Conservation (phyloP, 37 sponge, comb jelly and placozoan species). For the Halisarca cf. caerulea region DNA sequence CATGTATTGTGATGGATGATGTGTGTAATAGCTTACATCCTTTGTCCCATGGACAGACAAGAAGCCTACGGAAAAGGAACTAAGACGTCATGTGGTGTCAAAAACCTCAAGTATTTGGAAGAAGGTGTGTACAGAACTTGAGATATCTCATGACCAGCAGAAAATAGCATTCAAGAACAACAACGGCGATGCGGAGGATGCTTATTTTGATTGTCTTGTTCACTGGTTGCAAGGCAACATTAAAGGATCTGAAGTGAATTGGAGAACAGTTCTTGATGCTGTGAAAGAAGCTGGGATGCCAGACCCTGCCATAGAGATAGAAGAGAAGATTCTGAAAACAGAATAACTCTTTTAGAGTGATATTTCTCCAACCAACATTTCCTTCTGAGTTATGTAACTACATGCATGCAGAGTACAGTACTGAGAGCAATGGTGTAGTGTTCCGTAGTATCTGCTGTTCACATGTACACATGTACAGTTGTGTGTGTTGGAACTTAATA, state of each 20-base stretch:
- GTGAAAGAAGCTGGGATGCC: neutral
- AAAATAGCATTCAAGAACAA: neutral
- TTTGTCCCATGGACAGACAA: neutral
- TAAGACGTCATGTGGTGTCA: neutral
- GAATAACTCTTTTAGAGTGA: no score
- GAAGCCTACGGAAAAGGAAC: slow-evolving; percentile 28
- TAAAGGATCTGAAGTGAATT: neutral
- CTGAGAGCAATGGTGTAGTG: no score
- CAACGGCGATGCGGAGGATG: neutral
- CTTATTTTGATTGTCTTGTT: neutral
- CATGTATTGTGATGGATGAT: neutral
- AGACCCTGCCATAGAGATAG: neutral
- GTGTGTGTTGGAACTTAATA: no score
- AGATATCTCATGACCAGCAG: neutral
- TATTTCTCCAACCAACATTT: no score
- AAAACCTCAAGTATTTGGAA: neutral
- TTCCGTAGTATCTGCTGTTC: no score
- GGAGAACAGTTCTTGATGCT: neutral
- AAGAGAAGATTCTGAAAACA: neutral
- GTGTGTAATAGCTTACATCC: no score
- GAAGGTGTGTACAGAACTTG: slow-evolving; percentile 1
- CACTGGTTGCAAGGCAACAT: neutral
- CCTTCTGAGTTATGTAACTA: no score
- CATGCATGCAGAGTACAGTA: no score
- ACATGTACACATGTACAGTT: no score